Conservation (phyloP, 2,797 vertebrate species). For the Hirundo rustica region DNA sequence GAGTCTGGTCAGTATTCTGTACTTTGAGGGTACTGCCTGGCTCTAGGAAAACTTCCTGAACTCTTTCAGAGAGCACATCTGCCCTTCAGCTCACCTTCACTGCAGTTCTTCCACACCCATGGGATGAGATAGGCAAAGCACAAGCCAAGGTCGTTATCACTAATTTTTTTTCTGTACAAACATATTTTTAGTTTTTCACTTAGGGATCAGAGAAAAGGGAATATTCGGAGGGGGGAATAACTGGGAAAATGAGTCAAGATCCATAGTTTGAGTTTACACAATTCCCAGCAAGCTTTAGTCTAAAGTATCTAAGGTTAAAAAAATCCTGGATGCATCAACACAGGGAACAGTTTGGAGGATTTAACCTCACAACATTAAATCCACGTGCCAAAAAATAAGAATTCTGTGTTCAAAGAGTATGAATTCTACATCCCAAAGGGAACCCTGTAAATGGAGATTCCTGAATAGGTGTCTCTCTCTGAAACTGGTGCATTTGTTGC, state of each 20-base stretch:
- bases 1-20: neutral
- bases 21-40: neutral
- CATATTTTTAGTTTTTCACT: constrained; percentile 39
- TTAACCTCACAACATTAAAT: neutral
- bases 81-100: constrained; percentile 48
- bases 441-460: neutral
- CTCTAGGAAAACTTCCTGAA: neutral
- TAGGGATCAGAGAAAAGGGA: constrained; percentile 29
- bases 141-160: constrained; percentile 31
- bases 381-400: neutral
- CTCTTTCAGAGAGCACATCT: neutral
- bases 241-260: constrained; percentile 46
- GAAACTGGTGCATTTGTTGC: neutral
- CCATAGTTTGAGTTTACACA: constrained; percentile 30
- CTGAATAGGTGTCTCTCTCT: neutral
- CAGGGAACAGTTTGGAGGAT: constrained; percentile 24
- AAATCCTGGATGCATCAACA: neutral
- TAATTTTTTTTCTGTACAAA: constrained; percentile 28
- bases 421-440: neutral
- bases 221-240: constrained; percentile 37
- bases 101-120: constrained; percentile 1
- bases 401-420: neutral
- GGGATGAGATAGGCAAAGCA: constrained; percentile 18
- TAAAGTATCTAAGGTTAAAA: constrained; percentile 48
- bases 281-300: constrained; percentile 50